A percentile compares a stretch with the other conserved stretches of the same genome.
These are phyloP conservation scores for Coenonympha arcania DNA, from an alignment of 2,888 invertebrate species.

Conservation along the genomic window DNA sequence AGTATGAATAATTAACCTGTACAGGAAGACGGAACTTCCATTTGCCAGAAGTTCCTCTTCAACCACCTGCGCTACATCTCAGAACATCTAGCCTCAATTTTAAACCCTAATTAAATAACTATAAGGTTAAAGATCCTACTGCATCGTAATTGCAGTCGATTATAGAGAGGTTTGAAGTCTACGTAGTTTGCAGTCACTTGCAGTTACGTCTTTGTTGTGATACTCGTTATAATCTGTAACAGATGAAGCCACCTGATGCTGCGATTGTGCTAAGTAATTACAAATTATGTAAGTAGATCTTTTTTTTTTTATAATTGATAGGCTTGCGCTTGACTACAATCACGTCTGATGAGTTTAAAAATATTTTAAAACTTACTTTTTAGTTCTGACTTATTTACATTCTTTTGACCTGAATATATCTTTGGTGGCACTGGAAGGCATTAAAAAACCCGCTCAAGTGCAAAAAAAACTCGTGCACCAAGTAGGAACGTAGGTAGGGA, in stretches of 20 bases:
- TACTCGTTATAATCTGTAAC: conserved; percentile 24
- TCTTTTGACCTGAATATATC: no score
- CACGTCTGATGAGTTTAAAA: no score
- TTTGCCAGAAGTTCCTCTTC: conserved; percentile 32
- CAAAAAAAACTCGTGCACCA: no score
- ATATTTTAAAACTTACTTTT: no score
- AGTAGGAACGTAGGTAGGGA: no score
- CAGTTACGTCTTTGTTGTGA: conserved; percentile 23
- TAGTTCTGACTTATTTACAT: no score
- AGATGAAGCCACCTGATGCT: conserved; percentile 23
- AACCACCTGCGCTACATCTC: conserved; percentile 52
- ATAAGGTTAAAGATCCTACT: conserved; percentile 3
- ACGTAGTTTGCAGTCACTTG: conserved; percentile 22
- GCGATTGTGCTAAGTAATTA: conserved; percentile 1
- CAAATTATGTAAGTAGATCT: no score
- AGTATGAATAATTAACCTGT: conserved; percentile 50
- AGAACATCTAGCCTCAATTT: conserved; percentile 6
- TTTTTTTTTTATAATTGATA: no score
- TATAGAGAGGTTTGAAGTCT: conserved; percentile 14
- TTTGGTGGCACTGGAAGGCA: no score
- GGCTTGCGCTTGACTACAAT: no score
- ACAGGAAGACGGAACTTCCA: conserved; percentile 34
- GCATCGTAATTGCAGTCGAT: background rate
- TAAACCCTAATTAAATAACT: background rate
- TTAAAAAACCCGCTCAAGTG: no score